Percentiles rank a stretch among this genome's conserved stretches.
Conservation (phyloP, 2,113 vertebrate genomes). For the western clawed frog (Xenopus tropicalis) region UCB_Xtro_10.0 CM004447.2:47899001-47899500, state of each 20-base stretch:
- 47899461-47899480: too few relatives aligned
- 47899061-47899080: too few relatives aligned
- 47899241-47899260: conserved; percentile 80
- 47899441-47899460: too few relatives aligned
- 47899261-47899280: conserved; percentile 86
- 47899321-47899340: conserved; percentile 81
- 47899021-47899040: too few relatives aligned
- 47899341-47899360: conserved; percentile 79
- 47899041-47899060: too few relatives aligned
- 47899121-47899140: too few relatives aligned
- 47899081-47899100: too few relatives aligned
- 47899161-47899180: background rate
- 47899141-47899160: too few relatives aligned
- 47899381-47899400: conserved; percentile 82
- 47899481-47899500: too few relatives aligned
- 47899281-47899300: conserved; percentile 83
- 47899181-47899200: background rate
- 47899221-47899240: conserved; percentile 76
- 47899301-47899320: conserved; percentile 83
- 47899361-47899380: conserved; percentile 85
- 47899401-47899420: background rate
- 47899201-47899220: conserved; percentile 76
- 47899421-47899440: too few relatives aligned
- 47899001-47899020: too few relatives aligned
- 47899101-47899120: too few relatives aligned